A percentile compares a stretch with the other conserved stretches of the same genome.
These are phyloP conservation scores for Turdus rufiventris DNA, from an alignment of 2,113 vertebrate genomes.

Conservation along the genomic window DNA sequence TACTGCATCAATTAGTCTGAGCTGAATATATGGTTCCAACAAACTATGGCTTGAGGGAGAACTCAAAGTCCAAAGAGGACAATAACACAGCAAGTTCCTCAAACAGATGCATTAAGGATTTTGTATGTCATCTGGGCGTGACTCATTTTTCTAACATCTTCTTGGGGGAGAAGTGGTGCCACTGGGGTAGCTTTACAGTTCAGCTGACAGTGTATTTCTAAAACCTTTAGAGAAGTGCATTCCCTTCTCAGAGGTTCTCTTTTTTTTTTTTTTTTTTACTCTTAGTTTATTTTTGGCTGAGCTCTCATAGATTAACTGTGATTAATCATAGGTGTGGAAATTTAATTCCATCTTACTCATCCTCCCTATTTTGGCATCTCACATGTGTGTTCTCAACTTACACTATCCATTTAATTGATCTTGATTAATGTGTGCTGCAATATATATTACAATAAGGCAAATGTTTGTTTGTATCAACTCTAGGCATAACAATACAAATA, in stretches of 20 bases:
- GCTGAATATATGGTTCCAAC: constrained; percentile 64
- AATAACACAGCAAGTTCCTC: constrained; percentile 63
- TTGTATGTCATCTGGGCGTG: constrained; percentile 58
- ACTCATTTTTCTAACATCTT: constrained; percentile 64
- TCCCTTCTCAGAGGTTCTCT: constrained; percentile 9
- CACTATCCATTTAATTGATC: constrained; percentile 54
- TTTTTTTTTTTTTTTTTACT: background rate
- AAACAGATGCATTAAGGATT: constrained; percentile 62
- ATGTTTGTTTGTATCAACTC: constrained; percentile 60
- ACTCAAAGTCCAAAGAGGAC: constrained; percentile 56
- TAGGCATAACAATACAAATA: constrained; percentile 52
- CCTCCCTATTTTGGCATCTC: constrained; percentile 16
- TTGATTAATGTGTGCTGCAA: constrained; percentile 53
- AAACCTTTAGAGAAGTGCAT: constrained; percentile 10
- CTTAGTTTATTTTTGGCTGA: constrained; percentile 38
- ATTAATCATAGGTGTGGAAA: constrained; percentile 46
- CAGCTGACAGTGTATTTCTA: constrained; percentile 33
- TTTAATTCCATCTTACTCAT: constrained; percentile 50
- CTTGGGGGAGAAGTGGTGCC: constrained; percentile 45
- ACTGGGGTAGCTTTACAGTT: constrained; percentile 35
- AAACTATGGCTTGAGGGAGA: constrained; percentile 59
- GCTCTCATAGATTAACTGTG: constrained; percentile 38
- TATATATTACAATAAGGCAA: constrained; percentile 60
- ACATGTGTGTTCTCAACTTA: constrained; percentile 19
- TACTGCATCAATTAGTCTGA: constrained; percentile 62